Base-by-base conservation (phyloP, 1,140 invertebrate species). In the Drosophila melanica region DNA sequence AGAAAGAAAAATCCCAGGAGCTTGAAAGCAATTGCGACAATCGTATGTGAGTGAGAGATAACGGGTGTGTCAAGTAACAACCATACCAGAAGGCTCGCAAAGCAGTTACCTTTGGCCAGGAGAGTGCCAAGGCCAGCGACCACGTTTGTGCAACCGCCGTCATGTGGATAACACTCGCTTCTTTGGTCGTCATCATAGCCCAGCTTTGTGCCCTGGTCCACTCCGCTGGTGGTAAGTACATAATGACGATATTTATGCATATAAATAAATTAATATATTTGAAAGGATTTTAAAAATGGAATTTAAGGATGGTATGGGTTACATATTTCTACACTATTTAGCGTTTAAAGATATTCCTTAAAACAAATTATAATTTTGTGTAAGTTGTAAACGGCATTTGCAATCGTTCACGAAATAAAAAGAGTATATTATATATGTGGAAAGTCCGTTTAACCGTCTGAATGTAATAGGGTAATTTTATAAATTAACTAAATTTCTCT, bases 191-290 rank as follows among this genome's bases (percentile, higher is more conserved):
- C 64, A 74, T 73, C 68, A 54, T 87, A 53, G 65, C 72, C 70
- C 84, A 82, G 79, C 75, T 87, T 51, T 77, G 75, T 54, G 71
- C 58, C 44, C 62, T 79, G 65, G 84, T 78, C 45, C 64, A 69
- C 66, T 70, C 68, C 68, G 84, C 84, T 59, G 82, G 82, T 51
- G 82, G 82, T 87, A 79, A 87, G 82, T 87, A 47, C 11, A 10
- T 45, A 8, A 8, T 12, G n/a, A 5, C 12, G 4, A 53, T 6
- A 51, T 11, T 7, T 6, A 51, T 51, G 10, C 12, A 51, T 14
- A 33, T 14, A 33, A 16, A 51, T 30, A n/a, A 10, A 51, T 33
- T 4, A 27, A 27, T 27, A 27, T 27, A 6, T 27, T 27, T 0
- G 5, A 6, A 27, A 6, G 27, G 5, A 27, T 27, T 6, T 7